Evolutionary conservation across 1,140 invertebrate genomes (phyloP).

Genomic region (Akabosia matsudoensis): DNA sequence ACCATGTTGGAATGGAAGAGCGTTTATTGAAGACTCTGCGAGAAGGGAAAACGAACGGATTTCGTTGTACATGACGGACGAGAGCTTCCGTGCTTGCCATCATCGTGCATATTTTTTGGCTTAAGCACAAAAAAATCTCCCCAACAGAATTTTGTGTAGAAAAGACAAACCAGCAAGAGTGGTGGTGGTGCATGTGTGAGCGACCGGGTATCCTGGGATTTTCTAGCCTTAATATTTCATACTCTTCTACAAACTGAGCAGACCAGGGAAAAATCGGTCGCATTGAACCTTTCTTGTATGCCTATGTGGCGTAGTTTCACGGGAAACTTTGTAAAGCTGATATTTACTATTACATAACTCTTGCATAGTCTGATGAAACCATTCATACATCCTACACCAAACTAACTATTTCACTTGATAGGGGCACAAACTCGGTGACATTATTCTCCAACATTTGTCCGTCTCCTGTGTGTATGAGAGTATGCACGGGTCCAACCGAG

Average conservation of each 20-base stretch:
- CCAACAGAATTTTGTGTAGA: no score
- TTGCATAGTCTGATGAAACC: not conserved
- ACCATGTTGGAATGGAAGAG: no score
- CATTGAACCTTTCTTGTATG: no score
- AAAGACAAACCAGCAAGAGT: not conserved
- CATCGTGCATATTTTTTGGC: conserved; percentile 1
- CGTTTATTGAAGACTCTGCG: no score
- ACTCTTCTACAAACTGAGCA: not conserved
- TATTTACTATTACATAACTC: not conserved
- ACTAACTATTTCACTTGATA: not conserved
- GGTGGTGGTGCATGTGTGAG: not conserved
- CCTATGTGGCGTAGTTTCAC: not conserved
- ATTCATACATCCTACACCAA: not conserved
- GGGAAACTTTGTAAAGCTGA: not conserved
- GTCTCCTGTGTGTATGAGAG: no score
- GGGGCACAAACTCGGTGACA: not conserved
- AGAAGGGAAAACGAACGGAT: not conserved
- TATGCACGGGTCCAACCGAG: no score
- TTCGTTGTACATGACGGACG: not conserved
- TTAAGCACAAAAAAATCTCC: no score
- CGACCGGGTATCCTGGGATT: conserved; percentile 10
- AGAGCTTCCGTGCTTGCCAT: not conserved
- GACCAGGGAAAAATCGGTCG: no score
- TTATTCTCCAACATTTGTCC: no score
- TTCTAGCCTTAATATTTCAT: not conserved